Evolutionary conservation across 2,113 vertebrate species (phyloP), one percentile per base, ranked within the genome.

Genomic region (Craseonycteris thonglongyai): DNA sequence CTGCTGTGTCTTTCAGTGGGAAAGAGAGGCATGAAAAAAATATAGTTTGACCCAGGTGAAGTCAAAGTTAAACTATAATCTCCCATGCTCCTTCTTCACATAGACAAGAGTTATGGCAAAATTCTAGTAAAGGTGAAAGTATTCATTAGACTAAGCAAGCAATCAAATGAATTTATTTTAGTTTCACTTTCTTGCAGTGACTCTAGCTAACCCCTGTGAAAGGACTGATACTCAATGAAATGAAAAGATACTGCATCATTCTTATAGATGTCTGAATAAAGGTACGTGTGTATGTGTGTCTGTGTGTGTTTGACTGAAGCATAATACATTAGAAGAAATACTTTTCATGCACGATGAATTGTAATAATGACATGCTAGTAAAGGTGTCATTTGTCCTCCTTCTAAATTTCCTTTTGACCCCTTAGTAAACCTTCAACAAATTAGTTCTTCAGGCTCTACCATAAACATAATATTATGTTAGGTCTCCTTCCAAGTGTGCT

Each of bases 381-480:
- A 90, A 88, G 28, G 30, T 22, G 18, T 30, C 35, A 47, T 88
- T 92, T 51, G 19, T 81, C 79, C 13, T 78, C 65, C 24, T 63
- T 86, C 65, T 79, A 76, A 40, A 69, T 87, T 83, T 95, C 85
- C 22, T 91, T 87, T 86, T 71, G 65, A 93, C n/a, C 45, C 93
- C 75, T 92, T 5, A 89, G n/a, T 72, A 96, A 90, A 91, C 75
- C 51, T 24, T 47, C 56, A 56, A 82, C 85, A 95, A 88, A 58
- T 80, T 78, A 58, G 79, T 87, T 85, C 74, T 79, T 80, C 19
- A 86, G 54, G 51, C 66, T 90, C 89, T 87, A 61, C 86, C 87
- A 16, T 76, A 94, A 95, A 47, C 28, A 49, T 56, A 93, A 63
- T 88, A 80, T 71, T 92, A 82, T 79, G 92, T 79, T 75, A 93